Evolutionary conservation across 2,888 invertebrate species (phyloP), one percentile per base, ranked within the genome.

Genomic region (Hypselothyrea guttata): DNA sequence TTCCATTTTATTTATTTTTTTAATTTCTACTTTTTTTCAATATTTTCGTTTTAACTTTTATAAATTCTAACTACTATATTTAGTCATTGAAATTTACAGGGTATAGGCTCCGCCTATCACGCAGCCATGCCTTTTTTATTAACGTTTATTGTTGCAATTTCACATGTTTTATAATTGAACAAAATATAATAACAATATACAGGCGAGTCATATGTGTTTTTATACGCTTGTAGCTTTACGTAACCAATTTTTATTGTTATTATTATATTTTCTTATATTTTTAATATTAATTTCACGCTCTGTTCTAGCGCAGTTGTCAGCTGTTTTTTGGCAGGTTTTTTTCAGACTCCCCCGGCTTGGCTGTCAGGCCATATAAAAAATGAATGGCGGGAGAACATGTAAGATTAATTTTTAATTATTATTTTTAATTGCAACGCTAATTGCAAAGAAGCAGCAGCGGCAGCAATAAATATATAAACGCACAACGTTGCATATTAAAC

Each of bases 391-490:
- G 22, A 22, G 22, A 2, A 22, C 22, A 41, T 59, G 37, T 44
- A 46, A 70, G 53, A 63, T 70, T 44, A 16, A 75, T 73, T 63
- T 72, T 72, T 71, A 78, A 75, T 75, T 68, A 70, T 75, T 65
- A 60, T 75, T 73, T 61, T 75, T 73, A 75, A 78, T 82, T 78
- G 65, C 62, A 51, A 52, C 44, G 60, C 61, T 78, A 77, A 77
- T 82, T 82, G 73, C 75, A 53, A 72, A 58, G 11, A 38, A 59
- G 13, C 33, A 33, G 12, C 11, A 33, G n/a, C 34, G 12, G 12
- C 11, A 34, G 8, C 0, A 13, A 56, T 37, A 18, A 33, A 51
- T 16, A n/a, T 16, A 35, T 55, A 58, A 64, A 18, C 30, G 15
- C 57, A 44, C 48, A 47, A 35, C 16, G 48, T 34, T 54, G 28